These are phyloP conservation scores for Bubo scandiacus DNA, from an alignment of 2,113 vertebrate genomes.

Conservation along the genomic window DNA sequence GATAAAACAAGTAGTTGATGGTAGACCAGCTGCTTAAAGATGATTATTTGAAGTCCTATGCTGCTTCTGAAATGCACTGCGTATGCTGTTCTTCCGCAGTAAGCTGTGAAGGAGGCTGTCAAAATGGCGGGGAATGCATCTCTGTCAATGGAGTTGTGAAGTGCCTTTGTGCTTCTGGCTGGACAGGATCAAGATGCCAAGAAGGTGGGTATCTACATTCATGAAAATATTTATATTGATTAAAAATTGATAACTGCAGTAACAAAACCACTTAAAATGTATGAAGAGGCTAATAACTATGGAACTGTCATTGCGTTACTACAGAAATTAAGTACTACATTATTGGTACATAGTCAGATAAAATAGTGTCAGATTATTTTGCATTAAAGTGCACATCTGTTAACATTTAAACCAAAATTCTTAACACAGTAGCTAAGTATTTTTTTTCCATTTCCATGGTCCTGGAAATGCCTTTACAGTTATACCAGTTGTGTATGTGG, in stretches of 20 bases:
- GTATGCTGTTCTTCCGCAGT: conserved; percentile 64
- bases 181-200: conserved; percentile 85
- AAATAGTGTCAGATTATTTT: background rate
- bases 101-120: conserved; percentile 84
- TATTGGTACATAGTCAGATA: background rate
- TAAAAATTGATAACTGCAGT: background rate
- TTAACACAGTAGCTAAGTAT: background rate
- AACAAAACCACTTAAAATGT: background rate
- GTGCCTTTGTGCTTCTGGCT: conserved; percentile 84
- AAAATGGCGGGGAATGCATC: conserved; percentile 84
- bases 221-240: background rate
- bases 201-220: conserved; percentile 72
- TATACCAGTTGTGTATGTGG: background rate
- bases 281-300: background rate
- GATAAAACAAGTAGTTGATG: background rate
- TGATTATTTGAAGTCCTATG: background rate
- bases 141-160: conserved; percentile 80
- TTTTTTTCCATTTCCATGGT: background rate
- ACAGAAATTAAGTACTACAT: background rate
- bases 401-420: background rate
- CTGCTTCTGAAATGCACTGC: background rate
- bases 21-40: background rate
- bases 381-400: background rate
- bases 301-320: background rate
- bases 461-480: background rate